Conservation (phyloP, 2,888 invertebrate species). For the Endomychus coccineus region DNA sequence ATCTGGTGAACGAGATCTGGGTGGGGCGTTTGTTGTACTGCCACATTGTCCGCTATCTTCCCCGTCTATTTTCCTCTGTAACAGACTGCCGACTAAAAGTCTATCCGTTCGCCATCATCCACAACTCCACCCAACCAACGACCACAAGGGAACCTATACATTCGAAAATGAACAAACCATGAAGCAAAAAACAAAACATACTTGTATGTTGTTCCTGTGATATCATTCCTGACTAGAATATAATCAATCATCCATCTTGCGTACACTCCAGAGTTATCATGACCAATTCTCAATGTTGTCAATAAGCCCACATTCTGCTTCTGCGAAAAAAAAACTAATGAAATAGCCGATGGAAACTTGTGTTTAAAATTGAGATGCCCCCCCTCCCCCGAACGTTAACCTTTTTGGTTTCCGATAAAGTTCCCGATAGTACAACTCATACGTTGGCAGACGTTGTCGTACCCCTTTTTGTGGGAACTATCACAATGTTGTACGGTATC, state of each 20-base stretch:
- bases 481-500: constrained; percentile 87
- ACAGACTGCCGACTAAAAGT: constrained; percentile 82
- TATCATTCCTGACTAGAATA: constrained; percentile 91
- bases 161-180: too few relatives aligned
- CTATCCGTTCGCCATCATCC: constrained; percentile 95
- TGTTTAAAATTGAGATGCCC: constrained; percentile 87
- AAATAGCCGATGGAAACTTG: too few relatives aligned
- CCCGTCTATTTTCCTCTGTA: constrained; percentile 55
- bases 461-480: constrained; percentile 84
- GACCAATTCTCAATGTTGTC: constrained; percentile 92
- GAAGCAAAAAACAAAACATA: constrained; percentile 42
- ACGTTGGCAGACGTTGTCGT: constrained; percentile 85
- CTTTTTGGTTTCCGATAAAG: constrained; percentile 81
- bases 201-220: constrained; percentile 93
- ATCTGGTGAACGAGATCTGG: constrained; percentile 61
- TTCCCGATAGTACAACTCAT: constrained; percentile 91
- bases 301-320: constrained; percentile 93
- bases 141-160: constrained; percentile 94
- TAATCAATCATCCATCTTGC: constrained; percentile 96
- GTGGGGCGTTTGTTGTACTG: constrained; percentile 55
- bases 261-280: constrained; percentile 87
- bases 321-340: constrained; percentile 48
- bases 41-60: constrained; percentile 45
- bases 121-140: constrained; percentile 95
- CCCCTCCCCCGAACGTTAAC: constrained; percentile 81